Conservation (phyloP, 1,140 invertebrate genomes). For the Eubasilissa regina region DNA sequence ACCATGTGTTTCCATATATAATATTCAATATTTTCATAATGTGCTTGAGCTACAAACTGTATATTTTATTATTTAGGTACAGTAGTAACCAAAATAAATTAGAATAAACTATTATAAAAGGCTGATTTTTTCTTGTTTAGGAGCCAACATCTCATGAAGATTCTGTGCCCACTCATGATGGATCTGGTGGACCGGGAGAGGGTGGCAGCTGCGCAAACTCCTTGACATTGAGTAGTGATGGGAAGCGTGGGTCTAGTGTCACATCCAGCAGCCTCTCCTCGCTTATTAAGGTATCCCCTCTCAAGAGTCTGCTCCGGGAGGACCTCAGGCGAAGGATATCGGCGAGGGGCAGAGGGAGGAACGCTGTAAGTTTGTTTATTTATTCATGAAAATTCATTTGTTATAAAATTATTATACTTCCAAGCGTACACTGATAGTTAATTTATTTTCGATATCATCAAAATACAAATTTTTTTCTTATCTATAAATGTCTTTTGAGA, state of each 20-base stretch:
- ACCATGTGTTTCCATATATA: too few species aligned
- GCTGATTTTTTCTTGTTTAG: constrained; percentile 54
- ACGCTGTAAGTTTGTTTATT: constrained; percentile 63
- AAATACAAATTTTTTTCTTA: too few species aligned
- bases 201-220: constrained; percentile 52
- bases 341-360: constrained; percentile 71
- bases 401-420: neutral
- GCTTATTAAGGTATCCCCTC: constrained; percentile 84
- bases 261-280: constrained; percentile 78
- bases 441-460: too few species aligned
- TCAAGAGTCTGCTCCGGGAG: constrained; percentile 86
- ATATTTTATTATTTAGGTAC: too few species aligned
- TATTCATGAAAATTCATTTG: neutral
- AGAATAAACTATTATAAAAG: too few species aligned
- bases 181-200: constrained; percentile 63
- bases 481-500: too few species aligned
- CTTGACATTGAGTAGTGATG: constrained; percentile 64
- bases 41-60: too few species aligned
- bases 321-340: constrained; percentile 85
- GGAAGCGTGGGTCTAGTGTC: constrained; percentile 70
- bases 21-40: too few species aligned
- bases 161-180: constrained; percentile 60
- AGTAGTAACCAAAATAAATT: too few species aligned
- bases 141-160: constrained; percentile 69
- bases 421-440: too few species aligned